phyloP scores from a whole-genome alignment of 2,888 invertebrate genomes.

The Nemotelus pantherinus region DNA sequence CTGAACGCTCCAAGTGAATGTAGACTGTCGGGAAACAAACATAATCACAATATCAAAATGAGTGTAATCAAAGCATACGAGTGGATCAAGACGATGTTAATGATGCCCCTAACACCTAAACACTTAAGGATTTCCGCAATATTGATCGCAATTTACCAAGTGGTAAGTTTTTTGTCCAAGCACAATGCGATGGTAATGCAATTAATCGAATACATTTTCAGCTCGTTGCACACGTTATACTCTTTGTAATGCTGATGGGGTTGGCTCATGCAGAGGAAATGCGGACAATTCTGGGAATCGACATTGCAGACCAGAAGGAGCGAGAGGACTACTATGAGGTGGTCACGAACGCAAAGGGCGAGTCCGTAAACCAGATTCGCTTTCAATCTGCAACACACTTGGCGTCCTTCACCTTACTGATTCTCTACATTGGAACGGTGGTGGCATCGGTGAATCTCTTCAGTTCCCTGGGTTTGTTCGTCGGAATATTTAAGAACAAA shows the following conservation, averaged over 20 bases:
- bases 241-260: constrained; percentile 62
- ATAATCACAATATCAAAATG: constrained; percentile 13
- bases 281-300: constrained; percentile 60
- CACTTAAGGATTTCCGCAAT: constrained; percentile 63
- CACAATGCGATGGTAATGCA: not conserved
- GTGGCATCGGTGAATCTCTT: constrained; percentile 58
- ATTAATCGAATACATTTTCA: constrained; percentile 50
- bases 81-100: constrained; percentile 20
- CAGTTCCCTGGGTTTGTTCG: constrained; percentile 60
- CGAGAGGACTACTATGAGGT: constrained; percentile 61
- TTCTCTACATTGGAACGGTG: constrained; percentile 58
- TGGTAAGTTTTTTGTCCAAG: constrained; percentile 57
- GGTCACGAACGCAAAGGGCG: constrained; percentile 53
- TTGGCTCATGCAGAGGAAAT: constrained; percentile 64
- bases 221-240: constrained; percentile 62
- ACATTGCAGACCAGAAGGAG: constrained; percentile 63
- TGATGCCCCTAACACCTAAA: constrained; percentile 56
- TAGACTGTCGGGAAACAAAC: constrained; percentile 1
- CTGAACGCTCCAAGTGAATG: constrained; percentile 1
- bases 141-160: constrained; percentile 62
- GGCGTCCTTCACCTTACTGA: constrained; percentile 60
- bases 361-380: constrained; percentile 60
- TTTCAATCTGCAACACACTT: constrained; percentile 60
- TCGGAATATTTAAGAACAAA: constrained; percentile 62
- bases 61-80: constrained; percentile 17